Percentiles rank a stretch among this genome's conserved stretches.
phyloP scores from a whole-genome alignment of 2,888 invertebrate genomes.

The Drosophila monieri region DNA sequence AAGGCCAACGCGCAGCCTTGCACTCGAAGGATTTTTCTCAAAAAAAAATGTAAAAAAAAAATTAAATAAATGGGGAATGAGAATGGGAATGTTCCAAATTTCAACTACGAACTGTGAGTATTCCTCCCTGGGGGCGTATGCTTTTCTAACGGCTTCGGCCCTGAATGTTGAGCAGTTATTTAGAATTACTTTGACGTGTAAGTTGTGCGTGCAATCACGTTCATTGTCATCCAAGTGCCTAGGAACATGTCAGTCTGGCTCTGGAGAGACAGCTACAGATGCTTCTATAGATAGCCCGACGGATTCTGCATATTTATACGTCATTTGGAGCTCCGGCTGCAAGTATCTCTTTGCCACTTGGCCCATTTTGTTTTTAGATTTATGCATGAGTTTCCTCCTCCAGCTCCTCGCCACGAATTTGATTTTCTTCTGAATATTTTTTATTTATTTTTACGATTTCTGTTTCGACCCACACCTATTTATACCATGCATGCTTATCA shows the following conservation, averaged over 20 bases:
- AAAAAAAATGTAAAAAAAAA: too few relatives aligned
- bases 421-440: constrained; percentile 9
- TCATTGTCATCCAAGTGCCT: constrained; percentile 29
- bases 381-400: constrained; percentile 56
- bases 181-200: constrained; percentile 37
- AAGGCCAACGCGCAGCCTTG: constrained; percentile 17
- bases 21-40: background rate
- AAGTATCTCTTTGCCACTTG: constrained; percentile 10
- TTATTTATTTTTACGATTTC: constrained; percentile 22
- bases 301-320: constrained; percentile 59
- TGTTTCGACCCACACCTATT: constrained; percentile 23
- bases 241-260: constrained; percentile 23
- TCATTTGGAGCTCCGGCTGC: constrained; percentile 34
- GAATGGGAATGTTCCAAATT: constrained; percentile 9
- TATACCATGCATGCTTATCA: constrained; percentile 52
- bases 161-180: constrained; percentile 50
- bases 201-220: constrained; percentile 61
- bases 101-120: constrained; percentile 3
- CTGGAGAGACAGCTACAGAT: constrained; percentile 19
- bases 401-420: background rate
- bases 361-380: constrained; percentile 49
- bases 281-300: constrained; percentile 49
- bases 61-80: background rate
- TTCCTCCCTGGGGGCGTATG: constrained; percentile 32
- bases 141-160: constrained; percentile 48